phyloP scores from a whole-genome alignment of 1,140 invertebrate species.

The Trachymyrmex septentrionalis region DNA sequence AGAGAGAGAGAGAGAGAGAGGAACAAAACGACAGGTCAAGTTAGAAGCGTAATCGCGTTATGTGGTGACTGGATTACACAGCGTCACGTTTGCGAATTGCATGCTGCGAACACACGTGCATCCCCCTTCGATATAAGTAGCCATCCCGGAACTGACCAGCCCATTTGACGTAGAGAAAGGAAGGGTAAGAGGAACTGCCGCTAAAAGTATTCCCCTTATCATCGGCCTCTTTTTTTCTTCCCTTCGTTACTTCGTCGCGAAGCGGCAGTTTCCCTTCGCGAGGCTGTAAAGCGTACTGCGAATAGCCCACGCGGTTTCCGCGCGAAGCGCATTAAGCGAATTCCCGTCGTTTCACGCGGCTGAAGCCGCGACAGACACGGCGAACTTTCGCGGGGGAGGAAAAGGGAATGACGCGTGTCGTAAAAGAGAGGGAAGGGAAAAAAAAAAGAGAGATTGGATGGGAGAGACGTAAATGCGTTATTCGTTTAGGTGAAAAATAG shows the following conservation, averaged over 20 bases:
- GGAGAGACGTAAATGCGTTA: slow-evolving; percentile 15
- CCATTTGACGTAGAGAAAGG: slow-evolving; percentile 16
- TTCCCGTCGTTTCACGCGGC: slow-evolving; percentile 37
- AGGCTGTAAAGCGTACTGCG: not conserved
- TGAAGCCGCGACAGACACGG: not conserved
- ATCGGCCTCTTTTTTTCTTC: not conserved
- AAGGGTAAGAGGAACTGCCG: not conserved
- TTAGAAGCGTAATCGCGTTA: slow-evolving; percentile 79
- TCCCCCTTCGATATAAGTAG: slow-evolving; percentile 41
- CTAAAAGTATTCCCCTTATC: slow-evolving; percentile 59
- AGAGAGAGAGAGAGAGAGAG: slow-evolving; percentile 21
- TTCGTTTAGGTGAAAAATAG: slow-evolving; percentile 43
- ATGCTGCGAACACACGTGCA: slow-evolving; percentile 66
- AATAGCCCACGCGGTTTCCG: not conserved
- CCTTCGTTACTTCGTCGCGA: not conserved
- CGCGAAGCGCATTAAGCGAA: slow-evolving; percentile 48
- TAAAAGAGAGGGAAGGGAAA: not conserved
- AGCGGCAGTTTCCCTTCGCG: not conserved
- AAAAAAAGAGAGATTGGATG: not conserved
- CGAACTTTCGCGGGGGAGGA: not conserved
- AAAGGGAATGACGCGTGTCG: slow-evolving; percentile 24
- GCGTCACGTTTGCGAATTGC: slow-evolving; percentile 74
- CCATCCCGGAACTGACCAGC: slow-evolving; percentile 47
- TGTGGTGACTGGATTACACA: slow-evolving; percentile 80
- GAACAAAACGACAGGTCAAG: slow-evolving; percentile 65